Conservation (phyloP, 2,797 vertebrate genomes). For the Malacoraja senta region DNA sequence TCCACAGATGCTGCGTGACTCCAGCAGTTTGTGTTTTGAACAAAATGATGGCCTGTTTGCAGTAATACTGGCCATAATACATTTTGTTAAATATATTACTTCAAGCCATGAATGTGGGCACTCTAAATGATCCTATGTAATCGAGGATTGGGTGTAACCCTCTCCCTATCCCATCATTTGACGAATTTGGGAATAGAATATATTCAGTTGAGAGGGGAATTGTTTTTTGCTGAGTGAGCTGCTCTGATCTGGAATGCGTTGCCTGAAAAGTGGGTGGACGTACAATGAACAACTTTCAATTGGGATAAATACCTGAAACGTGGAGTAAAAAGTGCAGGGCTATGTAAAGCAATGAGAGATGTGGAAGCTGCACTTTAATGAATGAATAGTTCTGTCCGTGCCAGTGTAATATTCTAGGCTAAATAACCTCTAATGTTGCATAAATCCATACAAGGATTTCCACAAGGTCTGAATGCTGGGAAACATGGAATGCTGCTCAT, state of each 20-base stretch:
- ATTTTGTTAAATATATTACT: background rate
- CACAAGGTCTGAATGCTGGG: background rate
- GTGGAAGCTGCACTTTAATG: background rate
- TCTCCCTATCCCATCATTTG: conserved; percentile 4
- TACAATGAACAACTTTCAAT: background rate
- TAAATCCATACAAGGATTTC: background rate
- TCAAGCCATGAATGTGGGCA: background rate
- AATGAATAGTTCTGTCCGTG: background rate
- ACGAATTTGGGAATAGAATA: background rate
- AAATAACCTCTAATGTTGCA: background rate
- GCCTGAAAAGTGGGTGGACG: background rate
- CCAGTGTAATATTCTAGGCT: no score
- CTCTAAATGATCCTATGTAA: background rate
- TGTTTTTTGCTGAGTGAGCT: background rate
- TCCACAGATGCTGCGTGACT: no score
- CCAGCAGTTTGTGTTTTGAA: no score
- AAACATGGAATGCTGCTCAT: background rate
- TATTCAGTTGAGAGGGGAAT: background rate
- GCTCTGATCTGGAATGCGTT: background rate
- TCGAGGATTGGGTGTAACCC: background rate
- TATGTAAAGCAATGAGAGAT: background rate
- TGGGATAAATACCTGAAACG: background rate
- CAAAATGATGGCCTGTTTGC: background rate
- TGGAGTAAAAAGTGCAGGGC: background rate
- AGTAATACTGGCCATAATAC: background rate